phyloP scores from a whole-genome alignment of 1,140 invertebrate genomes.

The Diachasmimorpha longicaudata region DNA sequence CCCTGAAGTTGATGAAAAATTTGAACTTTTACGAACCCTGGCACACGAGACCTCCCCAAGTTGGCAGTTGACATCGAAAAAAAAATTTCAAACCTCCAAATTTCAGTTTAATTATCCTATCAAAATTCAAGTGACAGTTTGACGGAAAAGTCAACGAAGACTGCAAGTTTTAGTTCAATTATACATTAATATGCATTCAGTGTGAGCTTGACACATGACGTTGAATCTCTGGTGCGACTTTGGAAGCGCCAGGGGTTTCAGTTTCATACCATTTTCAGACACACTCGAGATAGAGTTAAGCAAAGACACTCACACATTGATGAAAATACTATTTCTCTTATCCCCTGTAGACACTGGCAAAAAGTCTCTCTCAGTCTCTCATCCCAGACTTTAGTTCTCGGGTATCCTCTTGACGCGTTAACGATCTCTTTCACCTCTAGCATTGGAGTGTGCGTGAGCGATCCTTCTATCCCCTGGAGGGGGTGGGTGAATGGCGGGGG shows the following conservation, averaged over 20 bases:
- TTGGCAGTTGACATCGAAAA: too few relatives aligned
- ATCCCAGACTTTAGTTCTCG: neutral
- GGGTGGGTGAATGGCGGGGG: neutral
- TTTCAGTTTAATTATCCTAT: too few relatives aligned
- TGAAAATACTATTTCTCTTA: neutral
- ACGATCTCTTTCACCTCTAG: constrained; percentile 29
- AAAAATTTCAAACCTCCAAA: too few relatives aligned
- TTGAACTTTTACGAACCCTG: too few relatives aligned
- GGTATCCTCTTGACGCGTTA: constrained; percentile 28
- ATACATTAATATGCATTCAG: too few relatives aligned
- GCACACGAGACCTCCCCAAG: too few relatives aligned
- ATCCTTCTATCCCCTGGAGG: neutral
- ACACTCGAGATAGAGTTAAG: neutral
- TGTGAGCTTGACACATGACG: too few relatives aligned
- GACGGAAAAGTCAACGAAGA: too few relatives aligned
- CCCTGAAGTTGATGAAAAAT: too few relatives aligned
- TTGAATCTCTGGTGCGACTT: too few relatives aligned
- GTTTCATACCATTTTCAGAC: neutral
- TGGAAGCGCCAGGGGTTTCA: neutral
- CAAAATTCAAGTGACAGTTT: too few relatives aligned
- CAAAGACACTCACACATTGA: neutral
- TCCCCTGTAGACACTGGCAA: neutral
- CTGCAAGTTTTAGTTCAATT: too few relatives aligned
- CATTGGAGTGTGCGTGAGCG: neutral
- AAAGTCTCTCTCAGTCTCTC: neutral